Evolutionary conservation across 2,113 vertebrate species (phyloP), one percentile per base, ranked within the genome.

Genomic region (Lagopus muta): DNA sequence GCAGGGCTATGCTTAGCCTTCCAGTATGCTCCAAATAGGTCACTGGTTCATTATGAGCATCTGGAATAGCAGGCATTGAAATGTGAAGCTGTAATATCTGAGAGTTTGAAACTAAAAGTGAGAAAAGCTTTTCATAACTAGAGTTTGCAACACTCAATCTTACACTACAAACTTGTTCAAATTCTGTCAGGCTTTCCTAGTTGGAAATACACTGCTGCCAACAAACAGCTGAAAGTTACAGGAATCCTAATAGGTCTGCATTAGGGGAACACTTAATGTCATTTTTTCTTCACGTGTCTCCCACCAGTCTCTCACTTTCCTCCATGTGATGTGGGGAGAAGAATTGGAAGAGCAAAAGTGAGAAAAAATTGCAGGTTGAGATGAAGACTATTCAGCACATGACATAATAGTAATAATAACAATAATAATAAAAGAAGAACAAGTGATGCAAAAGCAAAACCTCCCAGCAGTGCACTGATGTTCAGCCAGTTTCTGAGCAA

Each of bases 381-480:
- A 42, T 16, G 25, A 86, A 86, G 25, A 13, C 10, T 48, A 28
- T 84, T 86, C 25, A 55, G 71, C 42, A 74, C 6, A 30, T 10
- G 15, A 43, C 42, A 43, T 43, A 43, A 43, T 43, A 43, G 16
- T 43, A 17, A 43, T 43, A 43, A 43, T 43, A 42, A 42, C 13
- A 42, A 42, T 42, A 16, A 43, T 43, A 43, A 43, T 43, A 43
- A 43, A 16, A 43, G 42, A 43, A 43, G 15, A 43, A 43, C 42
- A 87, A 81, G 30, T 54, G 50, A 77, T 74, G 34, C 60, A 81
- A 86, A 94, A 8, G 45, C 69, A 92, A 50, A 6, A 32, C 89
- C 76, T 96, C 83, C 86, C 65, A 95, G 83, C 11, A 74, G 7
- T 65, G 90, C 34, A 78, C 32, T 36, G 69, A 40, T 71, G 42